Percentiles rank a stretch among this genome's conserved stretches.
Evolutionary conservation across 2,113 vertebrate genomes (phyloP).

Genomic region (Paraplagusia blochii): DNA sequence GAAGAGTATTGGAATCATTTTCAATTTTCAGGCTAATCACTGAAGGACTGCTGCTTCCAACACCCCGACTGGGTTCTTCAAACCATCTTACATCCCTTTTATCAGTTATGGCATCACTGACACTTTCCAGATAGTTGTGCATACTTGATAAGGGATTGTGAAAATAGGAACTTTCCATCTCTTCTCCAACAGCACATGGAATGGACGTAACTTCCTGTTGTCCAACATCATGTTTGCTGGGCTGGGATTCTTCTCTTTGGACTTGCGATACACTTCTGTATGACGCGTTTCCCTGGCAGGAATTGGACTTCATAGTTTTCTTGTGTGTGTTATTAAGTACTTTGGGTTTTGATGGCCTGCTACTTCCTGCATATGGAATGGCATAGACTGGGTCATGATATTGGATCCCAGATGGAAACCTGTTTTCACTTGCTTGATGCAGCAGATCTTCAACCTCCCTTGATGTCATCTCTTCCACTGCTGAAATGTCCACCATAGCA

Average conservation of each 20-base stretch:
- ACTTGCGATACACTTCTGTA: slow-evolving; percentile 4
- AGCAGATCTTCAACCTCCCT: slow-evolving; percentile 88
- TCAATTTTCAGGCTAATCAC: background rate
- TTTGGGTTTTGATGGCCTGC: slow-evolving; percentile 70
- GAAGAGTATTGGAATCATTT: slow-evolving; percentile 24
- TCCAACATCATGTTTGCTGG: background rate
- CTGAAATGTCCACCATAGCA: slow-evolving; percentile 36
- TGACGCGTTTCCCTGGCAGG: background rate
- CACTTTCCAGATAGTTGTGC: too few species aligned
- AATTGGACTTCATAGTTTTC: slow-evolving; percentile 14
- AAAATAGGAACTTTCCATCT: background rate
- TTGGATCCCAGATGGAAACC: slow-evolving; percentile 79
- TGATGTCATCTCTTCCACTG: slow-evolving; percentile 77
- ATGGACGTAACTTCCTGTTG: background rate
- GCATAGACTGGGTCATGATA: slow-evolving; percentile 91
- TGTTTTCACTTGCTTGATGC: slow-evolving; percentile 83
- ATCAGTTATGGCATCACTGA: background rate
- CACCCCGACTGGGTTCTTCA: slow-evolving; percentile 7
- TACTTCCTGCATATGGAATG: slow-evolving; percentile 70
- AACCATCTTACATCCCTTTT: slow-evolving; percentile 13
- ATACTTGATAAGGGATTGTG: slow-evolving; percentile 29
- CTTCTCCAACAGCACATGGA: background rate
- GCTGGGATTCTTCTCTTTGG: slow-evolving; percentile 6
- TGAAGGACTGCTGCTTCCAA: slow-evolving; percentile 1
- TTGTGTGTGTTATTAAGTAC: slow-evolving; percentile 8